Conservation (phyloP, 1,140 invertebrate species). For the Brachionus angularis region DNA sequence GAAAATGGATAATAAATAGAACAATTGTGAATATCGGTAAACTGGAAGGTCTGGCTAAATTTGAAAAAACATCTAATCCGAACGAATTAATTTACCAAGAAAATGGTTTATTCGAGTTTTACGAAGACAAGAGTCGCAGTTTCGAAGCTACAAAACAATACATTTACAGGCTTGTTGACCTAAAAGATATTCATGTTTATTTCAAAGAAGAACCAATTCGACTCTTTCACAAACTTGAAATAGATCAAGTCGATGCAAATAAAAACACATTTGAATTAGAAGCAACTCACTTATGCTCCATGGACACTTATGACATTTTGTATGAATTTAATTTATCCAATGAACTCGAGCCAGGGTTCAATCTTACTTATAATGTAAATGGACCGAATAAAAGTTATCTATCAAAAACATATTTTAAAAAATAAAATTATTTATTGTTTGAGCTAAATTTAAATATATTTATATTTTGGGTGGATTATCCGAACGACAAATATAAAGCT, state of each 20-base stretch:
- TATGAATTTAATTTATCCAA: constrained; percentile 19
- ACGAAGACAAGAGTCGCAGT: not conserved
- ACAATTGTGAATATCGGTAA: not conserved
- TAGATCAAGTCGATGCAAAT: not conserved
- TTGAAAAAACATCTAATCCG: not conserved
- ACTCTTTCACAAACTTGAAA: not conserved
- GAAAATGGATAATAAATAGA: not conserved
- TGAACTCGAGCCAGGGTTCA: not conserved
- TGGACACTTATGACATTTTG: not conserved
- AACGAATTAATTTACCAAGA: constrained; percentile 1
- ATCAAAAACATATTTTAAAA: constrained; percentile 26
- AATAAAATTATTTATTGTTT: not conserved
- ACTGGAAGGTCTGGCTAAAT: not conserved
- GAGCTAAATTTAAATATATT: constrained; percentile 2
- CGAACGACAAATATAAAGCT: too few relatives aligned
- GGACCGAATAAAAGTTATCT: constrained; percentile 10
- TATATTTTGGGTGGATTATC: too few relatives aligned
- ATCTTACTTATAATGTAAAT: constrained; percentile 8
- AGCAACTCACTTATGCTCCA: not conserved
- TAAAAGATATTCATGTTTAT: constrained; percentile 27
- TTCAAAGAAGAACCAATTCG: not conserved
- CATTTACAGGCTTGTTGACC: not conserved
- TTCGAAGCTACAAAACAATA: not conserved
- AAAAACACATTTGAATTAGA: not conserved
- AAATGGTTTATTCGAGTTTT: constrained; percentile 14